Evolutionary conservation across 2,797 vertebrate species (phyloP), one percentile per base, ranked within the genome.

Genomic region (Mormyrus proboscirostris): DNA sequence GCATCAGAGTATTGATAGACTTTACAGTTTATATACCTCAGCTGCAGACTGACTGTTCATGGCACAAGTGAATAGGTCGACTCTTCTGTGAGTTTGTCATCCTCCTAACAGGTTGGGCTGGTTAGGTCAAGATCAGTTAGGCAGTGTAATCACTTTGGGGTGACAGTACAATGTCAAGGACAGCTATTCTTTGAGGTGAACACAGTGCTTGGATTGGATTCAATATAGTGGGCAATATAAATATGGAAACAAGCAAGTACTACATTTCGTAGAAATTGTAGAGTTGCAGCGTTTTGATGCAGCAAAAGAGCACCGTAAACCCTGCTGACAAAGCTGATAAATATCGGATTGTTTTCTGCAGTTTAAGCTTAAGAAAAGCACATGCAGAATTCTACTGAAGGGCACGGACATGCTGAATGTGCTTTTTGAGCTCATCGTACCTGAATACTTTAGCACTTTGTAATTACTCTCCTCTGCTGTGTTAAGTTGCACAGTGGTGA

Each of bases 311-410:
- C 88, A 90, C 73, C 33, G 89, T 93, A 82, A 93, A 93, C 92
- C 87, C 16, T 50, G 50, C 91, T 91, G 91, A 93, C 85, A 90
- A 92, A 92, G 93, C 92, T 10, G 33, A 76, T 76, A 38, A 33
- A 79, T 85, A 50, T 87, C 51, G 2, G 22, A 33, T 87, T 38
- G 91, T 95, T 95, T 95, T 95, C 92, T 92, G 91, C 73, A 91
- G 92, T 0, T 69, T 53, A 76, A 91, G 53, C 90, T 90, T 91
- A 44, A 90, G 94, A 92, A 89, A 86, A 89, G 90, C 92, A 91
- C 91, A 89, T 91, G 92, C 86, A 90, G 82, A 92, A 91, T 38
- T 88, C 79, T 1, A 89, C 91, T 89, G 89, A 59, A 1, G 90
- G 85, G 53, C 65, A 88, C 89, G 90, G 76, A n/a, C 76, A 82